phyloP scores from a whole-genome alignment of 1,140 invertebrate genomes.

The Sinonovacula constricta region DNA sequence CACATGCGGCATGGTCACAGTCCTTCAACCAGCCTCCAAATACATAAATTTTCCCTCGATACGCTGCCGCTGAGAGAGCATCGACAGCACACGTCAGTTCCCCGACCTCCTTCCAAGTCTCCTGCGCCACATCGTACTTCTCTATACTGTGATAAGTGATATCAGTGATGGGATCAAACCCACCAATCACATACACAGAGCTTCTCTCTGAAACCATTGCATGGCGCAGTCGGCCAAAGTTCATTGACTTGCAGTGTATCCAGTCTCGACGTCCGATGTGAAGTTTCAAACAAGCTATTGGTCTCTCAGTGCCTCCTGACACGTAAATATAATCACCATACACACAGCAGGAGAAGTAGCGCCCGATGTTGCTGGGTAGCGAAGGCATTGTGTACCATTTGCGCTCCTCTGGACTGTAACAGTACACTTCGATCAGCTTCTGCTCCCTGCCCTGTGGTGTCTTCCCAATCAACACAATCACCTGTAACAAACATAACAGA shows the following conservation, averaged over 20 bases:
- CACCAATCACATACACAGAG: slow-evolving; percentile 63
- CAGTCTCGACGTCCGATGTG: slow-evolving; percentile 53
- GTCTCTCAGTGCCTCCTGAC: slow-evolving; percentile 61
- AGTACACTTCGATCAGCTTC: slow-evolving; percentile 57
- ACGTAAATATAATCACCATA: slow-evolving; percentile 67
- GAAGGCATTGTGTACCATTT: slow-evolving; percentile 62
- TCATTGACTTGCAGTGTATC: slow-evolving; percentile 60
- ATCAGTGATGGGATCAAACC: slow-evolving; percentile 62
- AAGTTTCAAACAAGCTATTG: slow-evolving; percentile 56
- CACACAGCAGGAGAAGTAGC: slow-evolving; percentile 65
- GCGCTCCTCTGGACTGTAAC: slow-evolving; percentile 59
- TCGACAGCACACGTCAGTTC: slow-evolving; percentile 59
- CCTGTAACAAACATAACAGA: slow-evolving; percentile 61
- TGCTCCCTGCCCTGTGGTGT: slow-evolving; percentile 65
- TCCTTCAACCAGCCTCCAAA: slow-evolving; percentile 66
- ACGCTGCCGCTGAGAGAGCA: slow-evolving; percentile 61
- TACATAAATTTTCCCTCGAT: slow-evolving; percentile 61
- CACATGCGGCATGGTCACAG: slow-evolving; percentile 57
- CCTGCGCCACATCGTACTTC: slow-evolving; percentile 60
- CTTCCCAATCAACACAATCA: slow-evolving; percentile 58
- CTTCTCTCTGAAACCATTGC: slow-evolving; percentile 63
- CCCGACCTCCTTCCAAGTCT: slow-evolving; percentile 60
- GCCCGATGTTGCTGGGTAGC: slow-evolving; percentile 62
- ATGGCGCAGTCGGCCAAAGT: slow-evolving; percentile 60
- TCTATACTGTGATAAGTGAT: slow-evolving; percentile 49